Base-by-base conservation (phyloP, 1,140 invertebrate species). In the Drosophila mauritiana region DNA sequence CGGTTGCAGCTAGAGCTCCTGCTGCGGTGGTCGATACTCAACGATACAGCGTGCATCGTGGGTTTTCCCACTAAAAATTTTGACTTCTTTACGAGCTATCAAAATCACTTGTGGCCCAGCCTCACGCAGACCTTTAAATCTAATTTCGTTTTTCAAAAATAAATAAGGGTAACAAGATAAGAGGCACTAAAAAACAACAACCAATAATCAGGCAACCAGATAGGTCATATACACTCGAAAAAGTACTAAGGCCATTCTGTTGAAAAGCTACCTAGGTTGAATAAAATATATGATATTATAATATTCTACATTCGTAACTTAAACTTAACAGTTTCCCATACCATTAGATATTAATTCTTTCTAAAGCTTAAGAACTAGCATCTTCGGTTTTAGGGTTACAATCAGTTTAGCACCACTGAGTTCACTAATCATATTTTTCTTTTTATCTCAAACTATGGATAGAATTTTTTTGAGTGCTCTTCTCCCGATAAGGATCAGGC, bases 81-180 rank as follows among this genome's bases (percentile, higher is more conserved):
- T 72, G 53, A 89, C 55, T 89, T 77, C 78, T 89, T 89, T 89
- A 89, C 77, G 84, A 89, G 80, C 84, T 89, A 88, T 89, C 84
- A 88, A 88, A 88, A 88, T 88, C 84, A 84, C 80, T 84, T 89
- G 80, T 72, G 75, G 65, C 34, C 65, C 65, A 78, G 68, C 51
- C 68, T 70, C 67, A 70, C 68, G 68, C 53, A 73, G 80, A 39
- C 57, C 80, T 78, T 79, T 78, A 88, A 89, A 90, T 89, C 84
- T 89, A 88, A 88, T 89, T 88, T 89, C 84, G 62, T 88, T 80
- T 89, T 70, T 64, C 67, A 64, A 80, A 85, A 89, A 72, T 86
- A 62, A 83, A 84, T 75, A 83, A 83, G 80, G 80, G 69, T 78
- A 83, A 83, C 64, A 78, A 82, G 83, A 86, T 86, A 86, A 88